Percentiles rank a stretch among this genome's conserved stretches.
Evolutionary conservation across 1,140 invertebrate species (phyloP).

Genomic region (Meteorus sp.): DNA sequence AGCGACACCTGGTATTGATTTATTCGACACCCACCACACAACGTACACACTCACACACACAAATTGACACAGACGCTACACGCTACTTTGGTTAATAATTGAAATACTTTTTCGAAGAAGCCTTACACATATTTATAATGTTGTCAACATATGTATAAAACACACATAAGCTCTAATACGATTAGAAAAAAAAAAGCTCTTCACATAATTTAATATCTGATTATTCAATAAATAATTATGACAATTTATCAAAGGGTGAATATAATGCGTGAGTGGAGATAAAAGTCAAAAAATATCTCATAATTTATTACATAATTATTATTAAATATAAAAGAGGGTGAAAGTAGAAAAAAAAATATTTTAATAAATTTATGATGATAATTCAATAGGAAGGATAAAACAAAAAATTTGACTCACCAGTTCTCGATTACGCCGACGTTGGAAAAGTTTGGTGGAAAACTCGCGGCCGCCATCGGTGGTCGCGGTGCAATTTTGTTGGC

Average conservation of each 20-base stretch:
- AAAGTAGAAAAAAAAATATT: neutral
- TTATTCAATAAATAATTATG: no score
- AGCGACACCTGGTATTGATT: no score
- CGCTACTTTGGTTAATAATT: neutral
- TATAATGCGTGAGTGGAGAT: no score
- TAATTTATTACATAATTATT: neutral
- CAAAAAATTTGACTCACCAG: slow-evolving; percentile 46
- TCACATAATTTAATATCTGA: no score
- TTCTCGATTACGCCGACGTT: slow-evolving; percentile 56
- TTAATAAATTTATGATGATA: neutral
- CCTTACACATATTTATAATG: no score
- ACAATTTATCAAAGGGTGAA: no score
- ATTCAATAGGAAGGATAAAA: no score
- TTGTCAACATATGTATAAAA: no score
- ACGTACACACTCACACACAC: neutral
- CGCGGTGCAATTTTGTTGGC: slow-evolving; percentile 41
- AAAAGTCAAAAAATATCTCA: no score
- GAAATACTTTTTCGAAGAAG: neutral
- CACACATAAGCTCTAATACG: no score
- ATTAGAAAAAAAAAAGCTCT: no score
- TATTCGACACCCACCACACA: neutral
- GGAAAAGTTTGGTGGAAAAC: slow-evolving; percentile 54
- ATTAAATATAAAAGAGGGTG: slow-evolving; percentile 7
- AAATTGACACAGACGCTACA: neutral
- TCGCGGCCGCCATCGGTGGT: slow-evolving; percentile 55